A percentile compares a stretch with the other conserved stretches of the same genome.
phyloP scores from a whole-genome alignment of 2,113 vertebrate genomes.

The Lycaon pictus region DNA sequence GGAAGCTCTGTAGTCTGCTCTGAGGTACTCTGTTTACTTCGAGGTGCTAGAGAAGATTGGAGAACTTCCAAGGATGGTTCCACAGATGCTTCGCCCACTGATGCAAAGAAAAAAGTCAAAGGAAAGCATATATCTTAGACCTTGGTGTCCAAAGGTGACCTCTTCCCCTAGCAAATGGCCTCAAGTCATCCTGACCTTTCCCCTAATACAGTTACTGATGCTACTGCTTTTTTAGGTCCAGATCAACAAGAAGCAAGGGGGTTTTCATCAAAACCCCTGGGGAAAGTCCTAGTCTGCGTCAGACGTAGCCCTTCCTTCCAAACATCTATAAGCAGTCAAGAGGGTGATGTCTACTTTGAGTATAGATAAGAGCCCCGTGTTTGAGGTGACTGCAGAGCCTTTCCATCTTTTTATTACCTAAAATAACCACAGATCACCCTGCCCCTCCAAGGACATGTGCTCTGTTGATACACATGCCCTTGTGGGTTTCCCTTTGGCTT shows the following conservation, averaged over 20 bases:
- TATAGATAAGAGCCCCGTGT: slow-evolving; percentile 8
- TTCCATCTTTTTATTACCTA: neutral
- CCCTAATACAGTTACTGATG: neutral
- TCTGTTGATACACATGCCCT: neutral
- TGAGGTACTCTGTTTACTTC: neutral
- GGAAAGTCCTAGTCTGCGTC: neutral
- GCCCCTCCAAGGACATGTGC: neutral
- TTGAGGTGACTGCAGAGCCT: neutral
- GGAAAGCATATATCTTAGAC: neutral
- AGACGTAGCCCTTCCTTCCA: slow-evolving; percentile 62
- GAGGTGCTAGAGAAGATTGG: neutral
- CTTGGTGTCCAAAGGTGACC: neutral
- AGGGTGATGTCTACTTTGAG: neutral
- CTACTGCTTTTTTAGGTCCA: neutral
- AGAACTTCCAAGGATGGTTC: neutral
- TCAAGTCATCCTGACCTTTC: neutral
- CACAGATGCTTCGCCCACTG: neutral
- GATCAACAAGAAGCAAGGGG: neutral
- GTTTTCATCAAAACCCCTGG: neutral
- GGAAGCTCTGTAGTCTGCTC: neutral
- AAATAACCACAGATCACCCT: neutral
- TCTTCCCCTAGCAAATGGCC: neutral
- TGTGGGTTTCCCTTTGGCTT: slow-evolving; percentile 22
- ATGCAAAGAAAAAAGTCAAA: neutral
- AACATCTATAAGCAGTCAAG: neutral